A percentile compares a stretch with the other conserved stretches of the same genome.
These are phyloP conservation scores for Autographa gamma DNA, from an alignment of 2,888 invertebrate species.

Conservation along the genomic window DNA sequence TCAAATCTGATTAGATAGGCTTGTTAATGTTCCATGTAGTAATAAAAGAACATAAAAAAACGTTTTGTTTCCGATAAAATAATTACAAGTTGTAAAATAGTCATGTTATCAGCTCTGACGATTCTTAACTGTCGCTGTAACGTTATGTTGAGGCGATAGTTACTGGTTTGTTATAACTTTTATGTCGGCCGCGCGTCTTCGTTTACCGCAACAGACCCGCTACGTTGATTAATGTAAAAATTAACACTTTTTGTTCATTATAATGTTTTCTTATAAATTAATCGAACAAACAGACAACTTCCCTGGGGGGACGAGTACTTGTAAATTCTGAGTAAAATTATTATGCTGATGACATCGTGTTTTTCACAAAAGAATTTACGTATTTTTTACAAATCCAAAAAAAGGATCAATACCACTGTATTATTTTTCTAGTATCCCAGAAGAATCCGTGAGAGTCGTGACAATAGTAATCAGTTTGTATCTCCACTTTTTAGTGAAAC, in stretches of 20 bases:
- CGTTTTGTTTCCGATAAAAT: slow-evolving; percentile 52
- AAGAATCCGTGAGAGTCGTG: slow-evolving; percentile 11
- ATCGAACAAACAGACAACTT: slow-evolving; percentile 12
- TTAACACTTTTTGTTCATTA: slow-evolving; percentile 26
- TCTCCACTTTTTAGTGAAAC: slow-evolving; percentile 56
- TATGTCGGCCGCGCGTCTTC: slow-evolving; percentile 43
- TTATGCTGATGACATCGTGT: background rate
- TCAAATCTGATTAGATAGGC: slow-evolving; percentile 37
- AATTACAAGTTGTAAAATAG: slow-evolving; percentile 44
- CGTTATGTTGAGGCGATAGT: slow-evolving; percentile 55
- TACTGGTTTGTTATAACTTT: slow-evolving; percentile 58
- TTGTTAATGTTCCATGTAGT: slow-evolving; percentile 32
- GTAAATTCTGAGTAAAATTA: background rate
- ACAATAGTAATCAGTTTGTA: slow-evolving; percentile 53
- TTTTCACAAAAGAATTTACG: background rate
- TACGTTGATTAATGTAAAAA: slow-evolving; percentile 38
- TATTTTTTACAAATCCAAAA: background rate
- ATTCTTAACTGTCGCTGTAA: slow-evolving; percentile 47
- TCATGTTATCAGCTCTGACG: slow-evolving; percentile 41
- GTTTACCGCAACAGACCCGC: slow-evolving; percentile 39
- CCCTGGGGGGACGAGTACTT: background rate
- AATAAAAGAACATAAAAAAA: slow-evolving; percentile 49
- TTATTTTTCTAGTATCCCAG: slow-evolving; percentile 16
- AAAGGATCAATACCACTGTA: background rate
- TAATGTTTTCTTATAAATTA: slow-evolving; percentile 17